Evolutionary conservation across 2,888 invertebrate species (phyloP), one percentile per base, ranked within the genome.

Genomic region (Pterobdella sp.): DNA sequence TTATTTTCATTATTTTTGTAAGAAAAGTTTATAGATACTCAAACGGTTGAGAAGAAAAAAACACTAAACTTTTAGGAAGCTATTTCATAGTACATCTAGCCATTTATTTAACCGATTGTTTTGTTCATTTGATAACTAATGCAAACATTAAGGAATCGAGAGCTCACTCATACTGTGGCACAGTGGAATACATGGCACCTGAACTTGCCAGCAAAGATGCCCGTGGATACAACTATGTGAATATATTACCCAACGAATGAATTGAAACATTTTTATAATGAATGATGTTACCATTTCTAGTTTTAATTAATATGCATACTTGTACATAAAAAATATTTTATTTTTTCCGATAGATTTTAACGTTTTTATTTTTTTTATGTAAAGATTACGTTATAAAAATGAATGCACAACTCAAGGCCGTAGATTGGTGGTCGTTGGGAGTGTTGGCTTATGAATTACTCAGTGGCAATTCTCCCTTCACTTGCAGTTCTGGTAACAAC

Each of bases 371-470:
- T 14, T 64, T 14, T n/a, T n/a, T n/a, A n/a, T 26, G 7, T 14
- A 64, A 31, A 64, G n/a, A 7, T 64, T 64, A 10, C 31, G n/a
- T n/a, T 31, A 26, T 64, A 26, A 14, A n/a, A 26, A 31, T 68
- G n/a, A 18, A 10, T 37, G n/a, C 37, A 18, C 36, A 4, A 18
- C 68, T 42, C 63, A 87, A 93, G 90, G 92, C 94, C 69, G 96
- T 95, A 4, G 97, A 97, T 86, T 97, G 96, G 96, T 97, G 97
- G 97, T 94, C 94, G 37, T 91, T 96, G 7, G 95, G 95, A 7
- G 95, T 97, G 1, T 86, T 97, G 66, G 93, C 94, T 0, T 97
- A 95, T 86, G 96, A 97, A 85, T 88, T 97, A 64, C 86, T 97
- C 72, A 96, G 95, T 0, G 96, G 97, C 72, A 94, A 94, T 7